Conservation (phyloP, 2,113 vertebrate genomes). For the Sus scrofa region DNA sequence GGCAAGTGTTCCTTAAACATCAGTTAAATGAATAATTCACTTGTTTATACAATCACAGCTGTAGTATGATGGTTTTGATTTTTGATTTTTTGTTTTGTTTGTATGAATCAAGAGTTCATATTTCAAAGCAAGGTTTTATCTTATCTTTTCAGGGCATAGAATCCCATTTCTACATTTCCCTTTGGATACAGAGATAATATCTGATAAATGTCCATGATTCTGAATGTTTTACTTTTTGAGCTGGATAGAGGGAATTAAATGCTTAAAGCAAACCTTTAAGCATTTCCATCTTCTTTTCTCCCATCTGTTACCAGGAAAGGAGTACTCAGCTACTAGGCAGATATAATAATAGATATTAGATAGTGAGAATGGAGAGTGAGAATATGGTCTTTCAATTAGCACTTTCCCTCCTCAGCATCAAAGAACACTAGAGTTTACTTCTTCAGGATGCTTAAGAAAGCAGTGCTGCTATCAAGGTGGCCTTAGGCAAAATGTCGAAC, state of each 20-base stretch:
- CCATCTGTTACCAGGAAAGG: background rate
- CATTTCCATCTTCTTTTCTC: background rate
- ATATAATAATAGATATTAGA: background rate
- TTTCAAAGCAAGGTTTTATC: background rate
- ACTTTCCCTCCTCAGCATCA: conserved; percentile 9
- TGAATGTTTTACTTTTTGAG: background rate
- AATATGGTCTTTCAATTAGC: conserved; percentile 20
- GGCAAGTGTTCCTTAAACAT: background rate
- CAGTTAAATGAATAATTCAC: background rate
- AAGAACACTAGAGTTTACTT: background rate
- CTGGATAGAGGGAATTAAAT: background rate
- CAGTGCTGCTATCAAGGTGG: background rate
- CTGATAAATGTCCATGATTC: background rate
- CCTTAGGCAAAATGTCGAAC: conserved; percentile 17
- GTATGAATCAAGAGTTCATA: background rate
- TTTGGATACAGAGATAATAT: background rate
- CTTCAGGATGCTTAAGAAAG: background rate
- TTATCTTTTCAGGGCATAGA: background rate
- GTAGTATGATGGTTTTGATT: background rate
- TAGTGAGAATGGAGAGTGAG: background rate
- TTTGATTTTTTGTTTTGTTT: background rate
- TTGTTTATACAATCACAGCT: background rate
- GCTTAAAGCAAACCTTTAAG: background rate
- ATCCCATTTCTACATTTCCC: background rate
- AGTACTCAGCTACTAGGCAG: background rate